A percentile compares a stretch with the other conserved stretches of the same genome.
These are phyloP conservation scores for Brachionus koreanus DNA, from an alignment of 1,140 invertebrate species.

Conservation along the genomic window DNA sequence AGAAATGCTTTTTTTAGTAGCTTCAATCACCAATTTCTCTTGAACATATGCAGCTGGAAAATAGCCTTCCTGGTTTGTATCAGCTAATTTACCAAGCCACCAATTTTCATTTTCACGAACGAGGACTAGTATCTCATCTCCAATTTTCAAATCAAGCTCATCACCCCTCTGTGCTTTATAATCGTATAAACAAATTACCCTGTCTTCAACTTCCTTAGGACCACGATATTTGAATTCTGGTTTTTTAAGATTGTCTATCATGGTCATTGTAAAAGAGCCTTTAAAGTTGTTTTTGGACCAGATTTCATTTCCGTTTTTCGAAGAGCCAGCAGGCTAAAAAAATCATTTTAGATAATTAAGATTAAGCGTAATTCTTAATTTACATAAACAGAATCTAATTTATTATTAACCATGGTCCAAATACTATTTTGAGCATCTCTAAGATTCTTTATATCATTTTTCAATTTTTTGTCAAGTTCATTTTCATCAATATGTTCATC, in stretches of 20 bases:
- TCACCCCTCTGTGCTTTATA: constrained; percentile 56
- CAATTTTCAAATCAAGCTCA: constrained; percentile 54
- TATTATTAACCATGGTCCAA: constrained; percentile 52
- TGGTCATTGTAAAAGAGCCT: constrained; percentile 2
- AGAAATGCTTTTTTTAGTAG: background rate
- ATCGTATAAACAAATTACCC: constrained; percentile 57
- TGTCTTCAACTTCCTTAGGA: constrained; percentile 43
- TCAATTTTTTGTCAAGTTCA: constrained; percentile 19
- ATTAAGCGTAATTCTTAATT: constrained; percentile 47
- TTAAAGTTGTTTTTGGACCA: constrained; percentile 27
- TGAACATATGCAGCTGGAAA: constrained; percentile 56
- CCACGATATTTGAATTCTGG: constrained; percentile 43
- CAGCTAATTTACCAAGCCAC: constrained; percentile 56
- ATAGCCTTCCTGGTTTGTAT: constrained; percentile 54
- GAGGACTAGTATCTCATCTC: constrained; percentile 53
- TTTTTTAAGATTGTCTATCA: background rate
- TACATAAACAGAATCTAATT: constrained; percentile 55
- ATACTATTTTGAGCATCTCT: constrained; percentile 49
- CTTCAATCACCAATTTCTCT: background rate
- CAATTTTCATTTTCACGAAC: constrained; percentile 57
- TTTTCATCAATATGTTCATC: constrained; percentile 25
- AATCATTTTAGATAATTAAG: constrained; percentile 46
- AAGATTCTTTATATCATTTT: constrained; percentile 51
- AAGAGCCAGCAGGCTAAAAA: constrained; percentile 47
- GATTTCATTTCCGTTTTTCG: constrained; percentile 49